These are phyloP conservation scores for Drosophila lacteicornis DNA, from an alignment of 1,140 invertebrate genomes.

Conservation along the genomic window DNA sequence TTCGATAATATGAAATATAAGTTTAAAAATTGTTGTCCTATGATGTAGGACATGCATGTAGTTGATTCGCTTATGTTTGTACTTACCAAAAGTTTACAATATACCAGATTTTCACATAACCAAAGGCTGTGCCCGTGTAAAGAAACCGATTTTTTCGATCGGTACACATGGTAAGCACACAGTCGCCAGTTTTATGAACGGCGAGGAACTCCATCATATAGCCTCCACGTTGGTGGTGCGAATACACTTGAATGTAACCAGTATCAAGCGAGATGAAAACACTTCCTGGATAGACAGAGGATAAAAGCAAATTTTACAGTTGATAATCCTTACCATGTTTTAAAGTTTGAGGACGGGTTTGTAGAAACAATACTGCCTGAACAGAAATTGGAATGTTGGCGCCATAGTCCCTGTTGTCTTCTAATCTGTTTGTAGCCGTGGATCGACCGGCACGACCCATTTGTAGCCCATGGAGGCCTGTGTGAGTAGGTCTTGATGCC, in stretches of 20 bases:
- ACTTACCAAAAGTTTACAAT: conserved; percentile 87
- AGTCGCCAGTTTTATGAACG: conserved; percentile 88
- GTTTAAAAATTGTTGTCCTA: too few relatives aligned
- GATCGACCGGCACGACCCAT: neutral
- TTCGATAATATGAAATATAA: too few relatives aligned
- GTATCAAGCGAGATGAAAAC: conserved; percentile 89
- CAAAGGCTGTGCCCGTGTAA: conserved; percentile 88
- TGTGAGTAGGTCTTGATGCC: neutral
- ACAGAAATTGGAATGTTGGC: conserved; percentile 83
- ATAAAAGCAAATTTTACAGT: neutral
- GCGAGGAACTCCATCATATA: conserved; percentile 88
- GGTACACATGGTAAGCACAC: conserved; percentile 88
- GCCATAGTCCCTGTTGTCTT: conserved; percentile 36
- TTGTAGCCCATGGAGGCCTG: neutral
- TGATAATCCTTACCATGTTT: conserved; percentile 75
- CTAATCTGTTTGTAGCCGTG: conserved; percentile 4
- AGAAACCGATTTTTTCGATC: conserved; percentile 88
- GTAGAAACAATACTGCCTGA: conserved; percentile 87
- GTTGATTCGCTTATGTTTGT: too few relatives aligned
- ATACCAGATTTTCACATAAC: conserved; percentile 91
- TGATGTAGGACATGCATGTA: too few relatives aligned
- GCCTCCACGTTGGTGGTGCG: conserved; percentile 88
- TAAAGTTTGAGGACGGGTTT: conserved; percentile 85
- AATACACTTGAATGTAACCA: conserved; percentile 90
- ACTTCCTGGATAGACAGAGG: conserved; percentile 85